Conservation (phyloP, 1,140 invertebrate genomes). For the Dreissena polymorpha region DNA sequence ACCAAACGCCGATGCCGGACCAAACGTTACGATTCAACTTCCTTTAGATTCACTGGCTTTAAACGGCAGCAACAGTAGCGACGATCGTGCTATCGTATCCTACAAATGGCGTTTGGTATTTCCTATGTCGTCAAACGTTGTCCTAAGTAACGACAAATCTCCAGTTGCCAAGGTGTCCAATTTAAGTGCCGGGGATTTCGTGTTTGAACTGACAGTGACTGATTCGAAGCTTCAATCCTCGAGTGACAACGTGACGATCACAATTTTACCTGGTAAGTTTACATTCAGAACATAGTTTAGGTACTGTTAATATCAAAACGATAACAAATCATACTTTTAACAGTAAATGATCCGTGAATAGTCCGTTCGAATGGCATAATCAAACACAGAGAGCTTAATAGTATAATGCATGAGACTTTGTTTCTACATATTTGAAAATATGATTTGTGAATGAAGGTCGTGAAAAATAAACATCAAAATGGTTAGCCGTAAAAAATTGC, state of each 20-base stretch:
- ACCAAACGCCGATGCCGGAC: conserved; percentile 21
- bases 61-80: conserved; percentile 5
- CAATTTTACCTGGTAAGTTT: conserved; percentile 18
- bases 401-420: too few species aligned
- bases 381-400: too few species aligned
- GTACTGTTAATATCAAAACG: too few species aligned
- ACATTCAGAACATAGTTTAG: background rate
- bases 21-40: background rate
- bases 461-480: too few species aligned
- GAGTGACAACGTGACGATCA: conserved; percentile 4
- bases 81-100: conserved; percentile 16
- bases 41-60: conserved; percentile 6
- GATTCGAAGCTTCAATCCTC: conserved; percentile 19
- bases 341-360: too few species aligned
- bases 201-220: conserved; percentile 8
- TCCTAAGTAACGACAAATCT: background rate
- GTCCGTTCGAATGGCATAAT: too few species aligned
- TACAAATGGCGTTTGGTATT: conserved; percentile 21
- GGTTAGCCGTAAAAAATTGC: too few species aligned
- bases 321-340: too few species aligned
- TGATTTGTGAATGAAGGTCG: too few species aligned
- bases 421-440: too few species aligned
- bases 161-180: background rate
- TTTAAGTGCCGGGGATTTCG: background rate
- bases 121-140: background rate